Percentiles rank a stretch among this genome's conserved stretches.
Evolutionary conservation across 1,140 invertebrate species (phyloP).

Genomic region (Drosophila baimaii): DNA sequence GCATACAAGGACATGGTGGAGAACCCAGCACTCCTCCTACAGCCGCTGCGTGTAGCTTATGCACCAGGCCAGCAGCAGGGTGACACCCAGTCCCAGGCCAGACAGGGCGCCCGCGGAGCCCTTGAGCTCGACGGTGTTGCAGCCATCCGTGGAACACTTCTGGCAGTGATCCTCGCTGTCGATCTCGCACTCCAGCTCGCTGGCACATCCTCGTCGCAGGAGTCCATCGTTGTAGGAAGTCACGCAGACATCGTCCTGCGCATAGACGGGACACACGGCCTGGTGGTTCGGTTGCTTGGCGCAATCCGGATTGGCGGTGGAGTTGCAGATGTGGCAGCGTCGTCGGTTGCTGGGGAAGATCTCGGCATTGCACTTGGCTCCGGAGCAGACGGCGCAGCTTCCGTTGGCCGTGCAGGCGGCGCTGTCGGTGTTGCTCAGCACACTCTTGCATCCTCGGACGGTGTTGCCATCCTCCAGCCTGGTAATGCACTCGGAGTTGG

Average conservation of each 20-base stretch:
- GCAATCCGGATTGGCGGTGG: conserved; percentile 43
- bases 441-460: conserved; percentile 65
- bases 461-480: conserved; percentile 58
- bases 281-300: conserved; percentile 40
- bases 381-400: conserved; percentile 61
- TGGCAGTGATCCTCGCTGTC: conserved; percentile 58
- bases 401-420: conserved; percentile 55
- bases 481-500: conserved; percentile 57
- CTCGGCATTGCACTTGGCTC: conserved; percentile 62
- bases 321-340: conserved; percentile 74
- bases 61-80: conserved; percentile 55
- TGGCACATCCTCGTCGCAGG: conserved; percentile 62
- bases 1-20: conserved; percentile 15
- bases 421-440: conserved; percentile 38
- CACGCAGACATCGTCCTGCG: conserved; percentile 59
- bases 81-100: conserved; percentile 55
- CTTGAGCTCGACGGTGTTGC: conserved; percentile 64
- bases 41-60: conserved; percentile 30
- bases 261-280: conserved; percentile 70
- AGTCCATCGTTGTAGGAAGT: conserved; percentile 19
- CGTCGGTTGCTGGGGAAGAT: conserved; percentile 68
- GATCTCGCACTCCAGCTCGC: conserved; percentile 58
- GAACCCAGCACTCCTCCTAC: conserved; percentile 1
- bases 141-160: conserved; percentile 61
- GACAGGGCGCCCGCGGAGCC: conserved; percentile 43